Conservation (phyloP, 2,888 invertebrate species). For the Melipona bicolor region DNA sequence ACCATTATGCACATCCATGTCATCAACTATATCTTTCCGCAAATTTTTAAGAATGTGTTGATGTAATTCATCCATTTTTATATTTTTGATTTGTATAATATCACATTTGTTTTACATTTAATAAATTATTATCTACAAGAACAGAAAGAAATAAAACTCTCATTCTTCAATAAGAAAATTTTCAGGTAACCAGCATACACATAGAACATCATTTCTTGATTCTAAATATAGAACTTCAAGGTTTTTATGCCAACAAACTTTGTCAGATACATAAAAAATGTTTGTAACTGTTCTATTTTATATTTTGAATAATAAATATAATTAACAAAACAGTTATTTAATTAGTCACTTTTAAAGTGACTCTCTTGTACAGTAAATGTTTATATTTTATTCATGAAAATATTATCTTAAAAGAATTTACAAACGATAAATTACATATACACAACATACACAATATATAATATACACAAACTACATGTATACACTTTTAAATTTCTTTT, state of each 20-base stretch:
- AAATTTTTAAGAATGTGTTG: constrained; percentile 71
- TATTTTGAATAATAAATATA: not conserved
- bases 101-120: not conserved
- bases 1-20: constrained; percentile 79
- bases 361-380: not conserved
- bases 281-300: not conserved
- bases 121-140: constrained; percentile 19
- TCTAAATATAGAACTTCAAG: constrained; percentile 20
- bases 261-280: constrained; percentile 8
- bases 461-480: not conserved
- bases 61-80: constrained; percentile 76
- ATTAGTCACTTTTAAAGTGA: not conserved
- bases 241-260: not conserved
- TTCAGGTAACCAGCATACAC: not conserved
- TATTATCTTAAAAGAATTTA: not conserved
- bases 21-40: constrained; percentile 71
- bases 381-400: not conserved
- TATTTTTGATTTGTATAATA: not conserved
- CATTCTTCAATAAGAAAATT: not conserved
- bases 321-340: not conserved
- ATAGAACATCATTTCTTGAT: not conserved
- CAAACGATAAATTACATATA: not conserved
- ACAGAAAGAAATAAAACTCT: not conserved
- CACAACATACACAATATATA: not conserved
- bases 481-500: not conserved